phyloP scores from a whole-genome alignment of 2,888 invertebrate genomes.

The Torymus texanus region DNA sequence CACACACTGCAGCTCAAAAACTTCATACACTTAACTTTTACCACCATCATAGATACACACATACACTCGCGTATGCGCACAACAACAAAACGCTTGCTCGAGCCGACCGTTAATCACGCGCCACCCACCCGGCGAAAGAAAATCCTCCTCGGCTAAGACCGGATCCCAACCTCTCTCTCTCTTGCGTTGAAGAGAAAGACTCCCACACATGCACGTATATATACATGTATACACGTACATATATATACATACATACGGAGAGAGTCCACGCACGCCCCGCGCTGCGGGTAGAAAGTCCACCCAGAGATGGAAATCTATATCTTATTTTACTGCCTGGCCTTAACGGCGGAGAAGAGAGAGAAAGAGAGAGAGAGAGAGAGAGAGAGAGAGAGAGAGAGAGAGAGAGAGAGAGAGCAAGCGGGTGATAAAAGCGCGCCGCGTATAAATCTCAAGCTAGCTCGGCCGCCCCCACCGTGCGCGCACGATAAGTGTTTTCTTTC shows the following conservation, averaged over 20 bases:
- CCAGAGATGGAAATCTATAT: constrained; percentile 74
- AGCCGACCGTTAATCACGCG: background rate
- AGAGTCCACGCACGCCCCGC: constrained; percentile 47
- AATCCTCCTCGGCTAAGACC: constrained; percentile 1
- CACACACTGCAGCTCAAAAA: too few species aligned
- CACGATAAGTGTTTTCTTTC: constrained; percentile 51
- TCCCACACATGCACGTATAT: constrained; percentile 66
- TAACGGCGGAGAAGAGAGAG: too few species aligned
- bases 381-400: too few species aligned
- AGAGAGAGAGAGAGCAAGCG: constrained; percentile 11
- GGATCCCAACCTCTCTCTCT: background rate
- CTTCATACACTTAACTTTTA: too few species aligned
- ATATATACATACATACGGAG: background rate
- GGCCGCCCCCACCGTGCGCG: constrained; percentile 17
- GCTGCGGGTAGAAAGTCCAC: constrained; percentile 72
- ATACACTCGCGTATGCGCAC: too few species aligned
- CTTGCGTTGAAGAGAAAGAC: constrained; percentile 35
- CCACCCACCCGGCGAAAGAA: background rate
- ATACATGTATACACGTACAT: constrained; percentile 54
- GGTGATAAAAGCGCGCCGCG: constrained; percentile 65
- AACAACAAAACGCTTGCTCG: background rate
- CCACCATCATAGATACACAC: too few species aligned
- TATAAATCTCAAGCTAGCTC: constrained; percentile 61
- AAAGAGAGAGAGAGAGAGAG: too few species aligned
- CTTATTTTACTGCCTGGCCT: constrained; percentile 70